Evolutionary conservation across 2,113 vertebrate species (phyloP).

Genomic region (Trachemys scripta): DNA sequence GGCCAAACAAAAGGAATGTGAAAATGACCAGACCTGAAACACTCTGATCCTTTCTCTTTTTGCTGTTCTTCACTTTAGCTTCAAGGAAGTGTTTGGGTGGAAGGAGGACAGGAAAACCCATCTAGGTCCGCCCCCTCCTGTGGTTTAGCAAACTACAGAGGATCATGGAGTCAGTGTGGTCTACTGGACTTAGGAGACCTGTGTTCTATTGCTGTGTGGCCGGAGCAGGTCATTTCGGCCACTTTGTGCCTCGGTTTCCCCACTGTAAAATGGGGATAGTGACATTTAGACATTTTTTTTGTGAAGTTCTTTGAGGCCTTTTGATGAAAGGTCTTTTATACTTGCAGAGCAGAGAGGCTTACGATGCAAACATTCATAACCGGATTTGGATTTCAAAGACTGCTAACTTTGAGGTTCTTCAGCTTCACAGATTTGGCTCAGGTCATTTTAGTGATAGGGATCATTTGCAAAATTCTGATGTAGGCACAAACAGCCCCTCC

Average conservation of each 20-base stretch:
- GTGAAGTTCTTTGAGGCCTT: background rate
- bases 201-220: background rate
- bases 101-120: background rate
- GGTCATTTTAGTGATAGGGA: background rate
- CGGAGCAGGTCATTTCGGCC: background rate
- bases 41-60: background rate
- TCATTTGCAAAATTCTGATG: background rate
- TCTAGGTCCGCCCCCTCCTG: background rate
- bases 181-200: background rate
- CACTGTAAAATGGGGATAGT: background rate
- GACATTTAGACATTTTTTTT: background rate
- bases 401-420: accelerated
- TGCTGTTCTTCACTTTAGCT: background rate
- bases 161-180: background rate
- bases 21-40: constrained; percentile 18
- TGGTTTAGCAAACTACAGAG: constrained; percentile 16
- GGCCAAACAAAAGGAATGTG: constrained; percentile 36
- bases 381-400: background rate
- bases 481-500: background rate
- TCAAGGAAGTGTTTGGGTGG: background rate
- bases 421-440: background rate
- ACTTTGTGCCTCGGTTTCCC: constrained; percentile 1
- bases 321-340: background rate
- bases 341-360: background rate
- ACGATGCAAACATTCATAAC: background rate